Base-by-base conservation (phyloP, 2,888 invertebrate genomes). In the Pachliopta kotzebuea region DNA sequence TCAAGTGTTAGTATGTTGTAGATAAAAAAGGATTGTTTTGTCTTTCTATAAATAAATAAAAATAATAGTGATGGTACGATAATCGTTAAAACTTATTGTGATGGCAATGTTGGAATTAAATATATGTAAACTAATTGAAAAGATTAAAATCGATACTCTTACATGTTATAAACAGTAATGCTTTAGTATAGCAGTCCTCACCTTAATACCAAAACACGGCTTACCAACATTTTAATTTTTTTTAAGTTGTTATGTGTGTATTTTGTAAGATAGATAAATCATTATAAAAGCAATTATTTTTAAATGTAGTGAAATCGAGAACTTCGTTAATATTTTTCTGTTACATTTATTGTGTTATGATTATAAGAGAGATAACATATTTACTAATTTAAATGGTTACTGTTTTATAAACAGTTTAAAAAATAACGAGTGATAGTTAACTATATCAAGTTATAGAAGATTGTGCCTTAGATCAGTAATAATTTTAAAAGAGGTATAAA, bases 161-260 rank as follows among this genome's bases (percentile, higher is more conserved):
- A 67, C 66, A 65, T 59, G 63, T 62, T 62, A 64, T 71, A 73
- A 73, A 74, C 74, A 73, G 72, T 71, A 73, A 73, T 80, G 71
- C 72, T 76, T 78, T 90, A 88, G 88, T 73, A 75, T 89, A 90
- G 88, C 85, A 79, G 82, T 86, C 90, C 89, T 91, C 90, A 90
- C 88, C 85, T 88, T 84, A 85, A 91, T 90, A 91, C 91, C 91
- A 91, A 91, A 91, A 88, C 86, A 90, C 91, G 88, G 88, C 89
- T 91, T 91, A 91, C 91, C 91, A 91, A 88, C 89, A 85, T 85
- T 87, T 84, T 87, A 85, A 84, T 87, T 83, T 85, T 78, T 83
- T 84, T 80, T 91, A 89, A 90, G 88, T 91, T 90, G 90, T 84
- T 82, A 80, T 80, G 76, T 85, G 80, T 86, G 81, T 88, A 85